Evolutionary conservation across 2,113 vertebrate genomes (phyloP), one percentile per base, ranked within the genome.

Genomic region (Pseudopipra pipra): DNA sequence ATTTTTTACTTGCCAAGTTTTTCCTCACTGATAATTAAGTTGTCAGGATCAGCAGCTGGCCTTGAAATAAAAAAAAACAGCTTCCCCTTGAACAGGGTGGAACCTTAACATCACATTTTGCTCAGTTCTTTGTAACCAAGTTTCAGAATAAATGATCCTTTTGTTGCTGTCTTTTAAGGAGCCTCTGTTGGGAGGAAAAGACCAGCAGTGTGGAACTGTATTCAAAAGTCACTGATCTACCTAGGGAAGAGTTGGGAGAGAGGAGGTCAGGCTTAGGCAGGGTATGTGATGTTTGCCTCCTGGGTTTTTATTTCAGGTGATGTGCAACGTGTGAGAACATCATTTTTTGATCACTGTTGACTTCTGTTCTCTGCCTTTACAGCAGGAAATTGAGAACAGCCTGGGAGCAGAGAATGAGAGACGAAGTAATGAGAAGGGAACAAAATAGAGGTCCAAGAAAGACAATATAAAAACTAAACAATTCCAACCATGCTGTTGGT

Each of bases 41-140:
- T 72, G 85, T 91, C 93, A 78, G 52, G 46, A 70, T 77, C 82
- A 72, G 24, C 37, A 79, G 62, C 85, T 96, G 92, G 72, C 85
- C 89, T 93, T 91, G 87, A 68, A 71, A 74, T 82, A 66, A 91
- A 87, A 71, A 71, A 71, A 30, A 24, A 31, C 68, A 70, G 17
- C 76, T 88, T 97, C 84, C 51, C 72, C 44, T 10, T 79, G 88
- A 96, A 58, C 89, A 70, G 66, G 41, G 74, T 86, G 61, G 61
- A 89, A 90, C 73, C 51, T 81, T 62, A 73, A 87, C 59, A 85
- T 85, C 70, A 41, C 3, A 0, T 93, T 97, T 87, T 94, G 68
- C 97, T 91, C 74, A 41, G 31, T 35, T 87, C 88, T 95, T 77
- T 78, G 70, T 78, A 90, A 72, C 90, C 20, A 14, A 62, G 62